Conservation (phyloP, 2,797 vertebrate genomes). For the Ctenopoma multispine region DNA sequence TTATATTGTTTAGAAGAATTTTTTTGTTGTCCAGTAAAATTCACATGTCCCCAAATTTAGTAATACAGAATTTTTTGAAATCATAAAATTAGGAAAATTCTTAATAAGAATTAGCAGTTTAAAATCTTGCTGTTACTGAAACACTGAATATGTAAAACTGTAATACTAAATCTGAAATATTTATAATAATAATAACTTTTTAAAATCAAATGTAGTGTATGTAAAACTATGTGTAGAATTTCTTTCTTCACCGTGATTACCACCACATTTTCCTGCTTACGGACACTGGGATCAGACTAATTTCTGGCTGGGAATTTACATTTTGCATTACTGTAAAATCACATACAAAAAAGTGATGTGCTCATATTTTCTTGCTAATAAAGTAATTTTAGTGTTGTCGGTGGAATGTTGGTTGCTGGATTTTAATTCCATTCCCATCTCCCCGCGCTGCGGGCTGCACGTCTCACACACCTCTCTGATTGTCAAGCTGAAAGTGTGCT, state of each 20-base stretch:
- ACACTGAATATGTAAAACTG: not conserved
- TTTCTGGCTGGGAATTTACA: conserved; percentile 24
- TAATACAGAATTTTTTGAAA: not conserved
- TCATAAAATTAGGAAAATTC: not conserved
- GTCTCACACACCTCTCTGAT: conserved; percentile 16
- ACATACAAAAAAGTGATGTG: not conserved
- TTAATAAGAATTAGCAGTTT: too few species aligned
- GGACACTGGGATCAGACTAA: conserved; percentile 3
- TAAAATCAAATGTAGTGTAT: too few species aligned
- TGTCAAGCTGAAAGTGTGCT: conserved; percentile 6
- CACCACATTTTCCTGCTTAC: not conserved
- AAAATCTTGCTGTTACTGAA: too few species aligned
- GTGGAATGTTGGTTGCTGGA: not conserved
- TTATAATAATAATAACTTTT: too few species aligned
- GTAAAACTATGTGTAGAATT: not conserved
- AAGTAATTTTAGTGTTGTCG: not conserved
- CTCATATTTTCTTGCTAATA: not conserved
- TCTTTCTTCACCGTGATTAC: not conserved
- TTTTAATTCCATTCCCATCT: not conserved
- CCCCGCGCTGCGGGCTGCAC: not conserved
- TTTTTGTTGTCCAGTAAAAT: not conserved
- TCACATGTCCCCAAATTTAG: not conserved
- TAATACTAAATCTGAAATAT: too few species aligned
- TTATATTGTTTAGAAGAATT: not conserved
- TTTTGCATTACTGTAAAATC: conserved; percentile 11